Evolutionary conservation across 2,797 vertebrate species (phyloP), one percentile per base, ranked within the genome.

Genomic region (Fratercula arctica): DNA sequence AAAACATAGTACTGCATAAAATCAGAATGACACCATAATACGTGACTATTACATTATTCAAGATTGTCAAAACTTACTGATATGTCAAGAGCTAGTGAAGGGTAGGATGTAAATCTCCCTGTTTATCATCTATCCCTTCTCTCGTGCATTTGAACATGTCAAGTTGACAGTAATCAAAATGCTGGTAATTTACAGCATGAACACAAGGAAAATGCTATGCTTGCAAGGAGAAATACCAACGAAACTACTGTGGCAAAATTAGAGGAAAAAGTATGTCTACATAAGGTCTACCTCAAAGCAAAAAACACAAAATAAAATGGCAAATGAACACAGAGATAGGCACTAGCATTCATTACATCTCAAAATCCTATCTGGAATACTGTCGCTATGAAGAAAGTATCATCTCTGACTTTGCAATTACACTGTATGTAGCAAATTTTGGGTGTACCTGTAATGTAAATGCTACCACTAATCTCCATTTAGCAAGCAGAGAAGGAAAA

Each of bases 381-480:
- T 19, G 13, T 48, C 21, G 18, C 33, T 59, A 5, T 9, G 13
- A 79, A 57, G 28, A 5, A 64, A 76, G 16, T 10, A 73, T 26
- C 1, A 67, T 11, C 48, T 83, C 63, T 56, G 11, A 8, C 39
- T 85, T 51, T 48, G 17, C 41, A 50, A 68, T 82, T 69, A 64
- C 1, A 3, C 18, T 9, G 2, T 17, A 66, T 1, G 4, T 41
- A 67, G 31, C 24, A 51, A 67, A 64, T 35, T 37, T 18, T 1
- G 43, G 24, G 29, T 48, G 26, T 17, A 68, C 9, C 51, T 54
- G 28, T 31, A 29, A 56, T 4, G 16, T 15, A 74, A 93, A 80
- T 19, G 11, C 43, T 61, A 57, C 19, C 18, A 26, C 6, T 54
- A 1, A 59, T 23, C 18, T 33, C 69, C 16, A 48, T 24, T 60